phyloP scores from a whole-genome alignment of 2,113 vertebrate genomes.

The Aegotheles bennettii region DNA sequence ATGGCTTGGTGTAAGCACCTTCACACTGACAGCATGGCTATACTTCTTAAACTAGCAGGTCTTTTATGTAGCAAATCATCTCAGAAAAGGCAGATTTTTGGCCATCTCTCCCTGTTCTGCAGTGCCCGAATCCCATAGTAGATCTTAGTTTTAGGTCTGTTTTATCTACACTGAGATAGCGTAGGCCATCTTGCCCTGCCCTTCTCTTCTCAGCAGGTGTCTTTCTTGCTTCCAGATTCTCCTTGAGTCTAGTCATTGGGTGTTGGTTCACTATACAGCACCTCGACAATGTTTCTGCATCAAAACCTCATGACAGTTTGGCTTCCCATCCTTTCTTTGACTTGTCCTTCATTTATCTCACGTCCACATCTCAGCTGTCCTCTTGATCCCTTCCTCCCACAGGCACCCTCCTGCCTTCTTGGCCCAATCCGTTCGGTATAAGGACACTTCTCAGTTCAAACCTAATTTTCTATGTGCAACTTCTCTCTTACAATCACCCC shows the following conservation, averaged over 20 bases:
- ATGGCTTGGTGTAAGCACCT: neutral
- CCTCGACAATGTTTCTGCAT: neutral
- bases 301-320: neutral
- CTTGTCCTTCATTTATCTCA: neutral
- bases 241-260: neutral
- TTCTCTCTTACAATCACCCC: neutral
- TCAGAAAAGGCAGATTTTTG: neutral
- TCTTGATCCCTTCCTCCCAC: neutral
- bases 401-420: neutral
- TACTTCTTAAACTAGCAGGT: neutral
- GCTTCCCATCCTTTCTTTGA: neutral
- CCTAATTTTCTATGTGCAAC: neutral
- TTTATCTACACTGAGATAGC: neutral
- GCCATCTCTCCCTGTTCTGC: neutral
- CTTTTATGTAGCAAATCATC: neutral
- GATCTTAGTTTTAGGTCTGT: neutral
- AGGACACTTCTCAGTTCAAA: neutral
- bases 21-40: neutral
- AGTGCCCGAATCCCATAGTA: neutral
- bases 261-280: neutral
- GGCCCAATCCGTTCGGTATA: neutral
- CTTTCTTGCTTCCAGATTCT: neutral
- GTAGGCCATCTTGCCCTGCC: neutral
- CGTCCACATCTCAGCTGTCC: neutral
- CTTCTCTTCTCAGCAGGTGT: neutral